Conservation (phyloP, 2,113 vertebrate genomes). For the Ia io region DNA sequence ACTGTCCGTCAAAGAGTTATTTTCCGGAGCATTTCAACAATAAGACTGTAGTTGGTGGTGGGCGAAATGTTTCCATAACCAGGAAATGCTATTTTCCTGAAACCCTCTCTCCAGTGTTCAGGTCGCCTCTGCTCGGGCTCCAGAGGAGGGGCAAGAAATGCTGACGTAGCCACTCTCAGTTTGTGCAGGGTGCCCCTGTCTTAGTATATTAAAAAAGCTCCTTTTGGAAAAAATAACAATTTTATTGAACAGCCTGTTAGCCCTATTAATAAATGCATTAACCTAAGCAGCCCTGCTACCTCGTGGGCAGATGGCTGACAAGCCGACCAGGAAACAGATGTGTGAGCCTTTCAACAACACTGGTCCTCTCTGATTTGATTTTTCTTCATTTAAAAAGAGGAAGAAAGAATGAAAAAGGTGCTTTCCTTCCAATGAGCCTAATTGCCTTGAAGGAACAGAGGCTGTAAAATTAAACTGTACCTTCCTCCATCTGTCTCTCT, state of each 20-base stretch:
- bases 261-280: slow-evolving; percentile 68
- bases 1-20: background rate
- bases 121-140: background rate
- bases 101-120: background rate
- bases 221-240: slow-evolving; percentile 11
- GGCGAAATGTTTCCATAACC: background rate
- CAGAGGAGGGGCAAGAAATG: background rate
- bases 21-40: background rate
- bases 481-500: slow-evolving; percentile 68
- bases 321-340: slow-evolving; percentile 49
- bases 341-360: slow-evolving; percentile 11
- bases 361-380: slow-evolving; percentile 51
- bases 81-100: background rate
- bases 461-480: slow-evolving; percentile 64
- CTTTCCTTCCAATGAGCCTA: slow-evolving; percentile 62
- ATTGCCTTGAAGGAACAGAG: slow-evolving; percentile 71
- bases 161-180: background rate
- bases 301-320: slow-evolving; percentile 63
- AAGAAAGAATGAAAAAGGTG: slow-evolving; percentile 59
- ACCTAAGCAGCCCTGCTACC: slow-evolving; percentile 59
- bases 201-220: slow-evolving; percentile 33
- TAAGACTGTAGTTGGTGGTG: background rate
- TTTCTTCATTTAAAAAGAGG: slow-evolving; percentile 67
- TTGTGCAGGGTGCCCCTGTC: background rate
- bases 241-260: slow-evolving; percentile 29